These are phyloP conservation scores for Onychostoma macrolepis DNA, from an alignment of 2,113 vertebrate species.

Conservation along the genomic window DNA sequence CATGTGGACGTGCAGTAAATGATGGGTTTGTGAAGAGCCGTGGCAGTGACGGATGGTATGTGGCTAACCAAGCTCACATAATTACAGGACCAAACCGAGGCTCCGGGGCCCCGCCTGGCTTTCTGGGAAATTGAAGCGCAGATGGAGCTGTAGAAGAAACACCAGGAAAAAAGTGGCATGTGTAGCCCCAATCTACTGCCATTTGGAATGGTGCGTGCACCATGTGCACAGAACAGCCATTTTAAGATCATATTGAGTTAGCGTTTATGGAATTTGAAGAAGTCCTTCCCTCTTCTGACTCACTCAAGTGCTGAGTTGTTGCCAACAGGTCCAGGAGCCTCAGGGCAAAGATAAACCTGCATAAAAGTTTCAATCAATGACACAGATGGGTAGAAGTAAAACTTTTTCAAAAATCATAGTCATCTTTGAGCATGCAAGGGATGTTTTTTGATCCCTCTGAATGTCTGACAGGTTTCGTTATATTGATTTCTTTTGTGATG, in stretches of 20 bases:
- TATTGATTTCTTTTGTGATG: constrained; percentile 5
- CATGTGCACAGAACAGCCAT: constrained; percentile 14
- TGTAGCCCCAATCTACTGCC: constrained; percentile 31
- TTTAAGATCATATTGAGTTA: constrained; percentile 36
- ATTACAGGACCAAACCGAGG: constrained; percentile 55
- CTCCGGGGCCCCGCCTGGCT: constrained; percentile 49
- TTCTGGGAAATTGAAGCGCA: constrained; percentile 62
- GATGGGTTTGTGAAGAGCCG: constrained; percentile 51
- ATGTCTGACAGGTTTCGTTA: constrained; percentile 1
- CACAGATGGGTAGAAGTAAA: neutral
- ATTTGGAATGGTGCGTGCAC: constrained; percentile 33
- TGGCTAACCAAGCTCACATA: constrained; percentile 57
- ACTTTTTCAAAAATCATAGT: neutral
- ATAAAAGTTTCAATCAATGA: constrained; percentile 21
- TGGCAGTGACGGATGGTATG: constrained; percentile 58
- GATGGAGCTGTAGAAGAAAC: constrained; percentile 49
- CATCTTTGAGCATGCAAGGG: constrained; percentile 5
- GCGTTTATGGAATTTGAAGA: constrained; percentile 26
- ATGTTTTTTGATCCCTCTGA: constrained; percentile 22
- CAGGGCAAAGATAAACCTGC: constrained; percentile 10
- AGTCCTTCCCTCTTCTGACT: constrained; percentile 8
- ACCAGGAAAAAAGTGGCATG: constrained; percentile 33
- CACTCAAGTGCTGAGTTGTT: neutral
- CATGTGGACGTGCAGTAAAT: constrained; percentile 60
- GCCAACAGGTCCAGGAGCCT: neutral